Conservation (phyloP, 2,113 vertebrate species). For the Calidris pygmaea region DNA sequence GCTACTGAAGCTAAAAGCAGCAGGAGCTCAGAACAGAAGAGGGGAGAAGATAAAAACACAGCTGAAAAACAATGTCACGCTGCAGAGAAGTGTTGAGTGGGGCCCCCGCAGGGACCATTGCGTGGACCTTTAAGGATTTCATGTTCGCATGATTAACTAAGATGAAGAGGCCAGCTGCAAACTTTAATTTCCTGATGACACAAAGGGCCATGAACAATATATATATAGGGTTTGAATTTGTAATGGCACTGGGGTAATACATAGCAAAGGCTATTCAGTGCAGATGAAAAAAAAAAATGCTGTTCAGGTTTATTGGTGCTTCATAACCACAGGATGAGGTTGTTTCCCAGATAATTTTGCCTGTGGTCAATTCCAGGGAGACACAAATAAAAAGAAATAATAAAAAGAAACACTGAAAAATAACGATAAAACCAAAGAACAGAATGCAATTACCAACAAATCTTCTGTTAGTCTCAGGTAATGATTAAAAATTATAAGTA, state of each 20-base stretch:
- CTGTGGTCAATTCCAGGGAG: neutral
- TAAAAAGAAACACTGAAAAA: neutral
- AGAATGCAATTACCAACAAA: neutral
- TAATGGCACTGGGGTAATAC: slow-evolving; percentile 65
- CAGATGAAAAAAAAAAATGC: neutral
- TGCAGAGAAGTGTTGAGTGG: slow-evolving; percentile 67
- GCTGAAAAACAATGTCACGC: slow-evolving; percentile 70
- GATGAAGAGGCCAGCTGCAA: slow-evolving; percentile 84
- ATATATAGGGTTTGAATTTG: slow-evolving; percentile 74
- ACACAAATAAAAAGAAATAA: neutral
- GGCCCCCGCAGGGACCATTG: slow-evolving; percentile 69
- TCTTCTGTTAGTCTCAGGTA: neutral
- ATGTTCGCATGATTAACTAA: slow-evolving; percentile 80
- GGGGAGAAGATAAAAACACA: slow-evolving; percentile 66
- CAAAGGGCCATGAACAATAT: slow-evolving; percentile 76
- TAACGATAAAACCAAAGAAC: neutral
- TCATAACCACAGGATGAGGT: neutral
- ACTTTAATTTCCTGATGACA: slow-evolving; percentile 83
- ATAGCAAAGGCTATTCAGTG: slow-evolving; percentile 35
- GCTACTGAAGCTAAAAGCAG: slow-evolving; percentile 65
- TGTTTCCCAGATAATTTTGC: slow-evolving; percentile 21
- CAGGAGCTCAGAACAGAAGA: slow-evolving; percentile 67
- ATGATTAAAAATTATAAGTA: neutral
- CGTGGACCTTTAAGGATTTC: slow-evolving; percentile 75
- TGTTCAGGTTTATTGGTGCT: slow-evolving; percentile 16